A percentile compares a stretch with the other conserved stretches of the same genome.
Evolutionary conservation across 2,797 vertebrate species (phyloP).

Genomic region (Coccyzus lansbergi): DNA sequence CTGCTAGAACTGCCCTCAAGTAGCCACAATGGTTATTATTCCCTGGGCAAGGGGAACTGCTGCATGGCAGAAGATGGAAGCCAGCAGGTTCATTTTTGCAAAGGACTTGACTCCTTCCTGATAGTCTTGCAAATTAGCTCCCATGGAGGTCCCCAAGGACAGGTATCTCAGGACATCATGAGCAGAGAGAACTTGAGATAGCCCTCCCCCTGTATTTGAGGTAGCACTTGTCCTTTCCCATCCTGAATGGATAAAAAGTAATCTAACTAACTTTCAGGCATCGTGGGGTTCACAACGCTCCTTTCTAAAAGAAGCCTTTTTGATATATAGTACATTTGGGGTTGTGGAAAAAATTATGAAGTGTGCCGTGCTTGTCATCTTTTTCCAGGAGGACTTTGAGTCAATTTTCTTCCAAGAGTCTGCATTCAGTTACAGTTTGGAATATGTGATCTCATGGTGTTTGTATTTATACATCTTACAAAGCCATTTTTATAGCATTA

Average conservation of each 20-base stretch:
- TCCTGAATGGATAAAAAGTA: not conserved
- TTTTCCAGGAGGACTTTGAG: constrained; percentile 72
- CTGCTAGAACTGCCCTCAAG: not conserved
- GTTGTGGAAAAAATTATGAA: constrained; percentile 73
- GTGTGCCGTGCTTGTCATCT: constrained; percentile 55
- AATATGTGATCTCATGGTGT: constrained; percentile 79
- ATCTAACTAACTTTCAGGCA: not conserved
- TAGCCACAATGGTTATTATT: not conserved
- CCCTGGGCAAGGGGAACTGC: not conserved
- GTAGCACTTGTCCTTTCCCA: not conserved
- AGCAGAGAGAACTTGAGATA: not conserved
- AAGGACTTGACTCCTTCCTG: not conserved
- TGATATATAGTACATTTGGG: constrained; percentile 44
- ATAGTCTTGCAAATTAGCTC: not conserved
- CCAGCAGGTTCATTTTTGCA: not conserved
- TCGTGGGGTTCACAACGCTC: not conserved
- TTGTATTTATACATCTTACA: constrained; percentile 75
- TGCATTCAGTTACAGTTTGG: constrained; percentile 70
- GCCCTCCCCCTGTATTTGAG: not conserved
- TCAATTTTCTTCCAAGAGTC: constrained; percentile 75
- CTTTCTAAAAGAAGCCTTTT: constrained; percentile 22
- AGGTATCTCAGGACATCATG: not conserved
- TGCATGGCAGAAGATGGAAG: accelerated
- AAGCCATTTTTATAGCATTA: constrained; percentile 60
- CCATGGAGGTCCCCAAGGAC: not conserved